Conservation (phyloP, 2,113 vertebrate genomes). For the Lampris incognitus region DNA sequence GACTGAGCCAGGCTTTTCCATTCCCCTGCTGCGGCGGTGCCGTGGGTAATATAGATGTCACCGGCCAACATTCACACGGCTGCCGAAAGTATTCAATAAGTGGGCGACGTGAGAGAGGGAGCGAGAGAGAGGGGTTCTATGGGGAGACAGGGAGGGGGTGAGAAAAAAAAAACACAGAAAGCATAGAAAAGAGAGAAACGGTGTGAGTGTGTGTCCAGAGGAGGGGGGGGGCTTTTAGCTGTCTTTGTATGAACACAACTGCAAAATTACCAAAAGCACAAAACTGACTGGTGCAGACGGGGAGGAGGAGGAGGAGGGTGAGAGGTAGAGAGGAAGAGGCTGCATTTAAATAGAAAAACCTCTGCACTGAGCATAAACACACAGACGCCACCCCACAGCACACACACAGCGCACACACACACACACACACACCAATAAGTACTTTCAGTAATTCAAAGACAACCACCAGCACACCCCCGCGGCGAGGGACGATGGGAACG, state of each 20-base stretch:
- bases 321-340: conserved; percentile 27
- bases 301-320: not conserved
- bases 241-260: too few species aligned
- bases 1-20: conserved; percentile 76
- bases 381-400: conserved; percentile 9
- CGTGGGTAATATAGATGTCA: conserved; percentile 45
- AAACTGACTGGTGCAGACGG: too few species aligned
- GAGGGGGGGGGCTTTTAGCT: too few species aligned
- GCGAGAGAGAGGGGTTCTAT: not conserved
- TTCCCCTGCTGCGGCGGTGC: conserved; percentile 51
- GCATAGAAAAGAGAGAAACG: not conserved
- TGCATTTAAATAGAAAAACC: conserved; percentile 33
- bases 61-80: conserved; percentile 66
- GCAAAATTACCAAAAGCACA: too few species aligned
- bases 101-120: not conserved
- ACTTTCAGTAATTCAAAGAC: conserved; percentile 61
- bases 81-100: conserved; percentile 21
- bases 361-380: conserved; percentile 22
- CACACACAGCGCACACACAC: conserved; percentile 40
- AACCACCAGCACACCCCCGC: conserved; percentile 30
- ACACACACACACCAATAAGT: conserved; percentile 63
- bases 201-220: too few species aligned
- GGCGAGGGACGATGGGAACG: conserved; percentile 42
- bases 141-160: conserved; percentile 16
- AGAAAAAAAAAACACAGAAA: not conserved